Percentiles rank a stretch among this genome's conserved stretches.
Evolutionary conservation across 2,797 vertebrate genomes (phyloP).

Genomic region (Hypotaenidia okinawae): DNA sequence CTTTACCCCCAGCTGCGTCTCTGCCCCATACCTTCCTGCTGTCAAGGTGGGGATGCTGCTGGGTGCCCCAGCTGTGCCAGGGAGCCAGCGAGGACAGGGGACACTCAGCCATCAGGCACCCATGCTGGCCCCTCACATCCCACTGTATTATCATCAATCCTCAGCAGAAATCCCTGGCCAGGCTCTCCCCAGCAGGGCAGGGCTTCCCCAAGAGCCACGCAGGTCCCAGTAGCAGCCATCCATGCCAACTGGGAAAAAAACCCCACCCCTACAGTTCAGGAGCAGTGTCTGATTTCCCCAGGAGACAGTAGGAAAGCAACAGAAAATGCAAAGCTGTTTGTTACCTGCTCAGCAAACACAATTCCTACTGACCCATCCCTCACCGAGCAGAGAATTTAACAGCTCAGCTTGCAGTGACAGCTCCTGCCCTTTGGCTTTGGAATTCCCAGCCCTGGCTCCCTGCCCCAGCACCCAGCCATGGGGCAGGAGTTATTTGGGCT

Average conservation of each 20-base stretch:
- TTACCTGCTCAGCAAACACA: conserved; percentile 24
- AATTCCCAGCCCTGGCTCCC: not conserved
- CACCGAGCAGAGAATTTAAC: not conserved
- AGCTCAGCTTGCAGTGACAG: not conserved
- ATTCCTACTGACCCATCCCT: conserved; percentile 32
- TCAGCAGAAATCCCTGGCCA: not conserved
- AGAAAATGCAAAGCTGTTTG: conserved; percentile 33
- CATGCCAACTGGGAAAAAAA: not conserved
- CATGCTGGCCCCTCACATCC: not conserved
- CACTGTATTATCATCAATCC: not conserved
- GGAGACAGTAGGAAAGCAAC: not conserved
- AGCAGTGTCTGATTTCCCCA: conserved; percentile 5
- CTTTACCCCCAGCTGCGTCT: not conserved
- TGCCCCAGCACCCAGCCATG: not conserved
- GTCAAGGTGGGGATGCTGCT: not conserved
- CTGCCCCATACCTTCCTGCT: not conserved
- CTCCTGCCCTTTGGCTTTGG: not conserved
- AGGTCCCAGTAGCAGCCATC: not conserved
- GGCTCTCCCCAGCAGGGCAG: not conserved
- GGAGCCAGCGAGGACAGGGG: not conserved
- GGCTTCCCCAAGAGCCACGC: not conserved
- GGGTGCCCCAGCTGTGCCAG: fast-evolving
- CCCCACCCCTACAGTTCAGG: not conserved
- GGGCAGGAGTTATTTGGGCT: not conserved
- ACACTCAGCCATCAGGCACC: not conserved